phyloP scores from a whole-genome alignment of 1,140 invertebrate species.

The Rhizoglyphus robini region DNA sequence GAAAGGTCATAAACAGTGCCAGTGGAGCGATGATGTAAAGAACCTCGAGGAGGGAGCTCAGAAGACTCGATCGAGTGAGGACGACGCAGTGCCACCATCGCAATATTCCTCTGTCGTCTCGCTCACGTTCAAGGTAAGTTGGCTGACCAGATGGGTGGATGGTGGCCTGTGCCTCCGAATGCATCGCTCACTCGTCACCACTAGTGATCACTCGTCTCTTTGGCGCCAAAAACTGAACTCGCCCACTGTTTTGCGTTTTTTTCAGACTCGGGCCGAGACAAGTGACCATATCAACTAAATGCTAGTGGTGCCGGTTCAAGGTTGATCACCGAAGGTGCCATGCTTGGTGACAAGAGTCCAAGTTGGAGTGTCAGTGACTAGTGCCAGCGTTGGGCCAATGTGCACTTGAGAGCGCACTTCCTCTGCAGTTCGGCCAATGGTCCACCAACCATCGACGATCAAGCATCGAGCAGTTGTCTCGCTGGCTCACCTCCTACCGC shows the following conservation, averaged over 20 bases:
- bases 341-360: not conserved
- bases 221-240: too few species aligned
- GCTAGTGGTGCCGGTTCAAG: not conserved
- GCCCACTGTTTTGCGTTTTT: too few species aligned
- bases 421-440: not conserved
- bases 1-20: slow-evolving; percentile 10
- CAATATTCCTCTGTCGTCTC: not conserved
- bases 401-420: not conserved
- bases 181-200: too few species aligned
- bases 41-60: not conserved
- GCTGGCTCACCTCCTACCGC: not conserved
- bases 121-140: not conserved
- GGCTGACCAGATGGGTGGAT: not conserved
- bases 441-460: not conserved
- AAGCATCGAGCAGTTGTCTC: not conserved
- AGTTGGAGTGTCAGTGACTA: not conserved
- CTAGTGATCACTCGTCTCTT: too few species aligned
- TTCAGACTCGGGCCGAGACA: too few species aligned
- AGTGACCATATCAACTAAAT: too few species aligned
- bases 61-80: not conserved
- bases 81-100: not conserved
- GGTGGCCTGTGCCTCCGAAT: too few species aligned
- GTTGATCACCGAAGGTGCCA: not conserved
- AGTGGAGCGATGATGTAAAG: not conserved
- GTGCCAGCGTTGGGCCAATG: not conserved